These are phyloP conservation scores for Mallotus villosus DNA, from an alignment of 2,797 vertebrate species.

Conservation along the genomic window DNA sequence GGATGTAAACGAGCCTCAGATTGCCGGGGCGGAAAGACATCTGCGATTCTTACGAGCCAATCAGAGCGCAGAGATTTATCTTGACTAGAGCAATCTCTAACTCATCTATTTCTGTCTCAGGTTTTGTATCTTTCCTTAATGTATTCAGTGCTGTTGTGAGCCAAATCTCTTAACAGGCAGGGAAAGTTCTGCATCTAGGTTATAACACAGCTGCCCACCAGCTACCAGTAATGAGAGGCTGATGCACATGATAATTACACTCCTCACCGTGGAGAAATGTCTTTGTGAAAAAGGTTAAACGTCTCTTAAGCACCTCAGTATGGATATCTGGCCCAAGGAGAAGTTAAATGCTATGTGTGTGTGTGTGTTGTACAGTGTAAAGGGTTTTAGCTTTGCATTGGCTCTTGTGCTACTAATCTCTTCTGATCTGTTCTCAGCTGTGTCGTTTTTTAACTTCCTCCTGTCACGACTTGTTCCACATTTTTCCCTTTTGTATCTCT, in stretches of 20 bases:
- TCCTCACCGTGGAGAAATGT: constrained; percentile 1
- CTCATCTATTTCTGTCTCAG: not conserved
- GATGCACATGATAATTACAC: constrained; percentile 1
- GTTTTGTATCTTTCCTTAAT: not conserved
- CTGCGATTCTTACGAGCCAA: not conserved
- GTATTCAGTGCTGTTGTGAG: not conserved
- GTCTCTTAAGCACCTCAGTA: not conserved
- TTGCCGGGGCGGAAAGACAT: constrained; percentile 1
- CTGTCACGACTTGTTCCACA: constrained; percentile 5
- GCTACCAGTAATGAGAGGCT: constrained; percentile 2
- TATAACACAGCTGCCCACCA: not conserved
- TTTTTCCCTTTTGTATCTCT: not conserved
- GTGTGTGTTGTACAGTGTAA: not conserved
- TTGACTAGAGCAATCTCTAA: not conserved
- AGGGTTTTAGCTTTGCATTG: not conserved
- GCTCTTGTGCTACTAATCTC: not conserved
- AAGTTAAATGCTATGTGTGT: not conserved
- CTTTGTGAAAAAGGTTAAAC: not conserved
- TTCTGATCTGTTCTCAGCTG: constrained; percentile 14
- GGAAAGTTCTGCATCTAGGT: not conserved
- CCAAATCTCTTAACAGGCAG: not conserved
- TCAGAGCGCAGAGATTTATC: not conserved
- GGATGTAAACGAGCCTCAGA: constrained; percentile 4
- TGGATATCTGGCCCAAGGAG: not conserved
- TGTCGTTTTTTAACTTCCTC: constrained; percentile 20